phyloP scores from a whole-genome alignment of 2,888 invertebrate species.

The Ennomos quercinarius region DNA sequence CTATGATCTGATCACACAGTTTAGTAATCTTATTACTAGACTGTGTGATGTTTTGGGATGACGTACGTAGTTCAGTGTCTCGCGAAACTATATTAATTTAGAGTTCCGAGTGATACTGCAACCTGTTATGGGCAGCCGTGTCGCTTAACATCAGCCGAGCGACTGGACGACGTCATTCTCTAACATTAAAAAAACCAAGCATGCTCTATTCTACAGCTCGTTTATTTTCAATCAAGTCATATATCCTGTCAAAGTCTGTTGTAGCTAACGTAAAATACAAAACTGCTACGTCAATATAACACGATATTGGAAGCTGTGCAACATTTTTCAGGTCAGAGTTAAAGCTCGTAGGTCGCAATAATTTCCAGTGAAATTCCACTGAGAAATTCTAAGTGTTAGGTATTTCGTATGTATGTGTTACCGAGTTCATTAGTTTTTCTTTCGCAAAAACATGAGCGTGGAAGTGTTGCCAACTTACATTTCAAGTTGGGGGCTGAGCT shows the following conservation, averaged over 20 bases:
- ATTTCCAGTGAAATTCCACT: slow-evolving; percentile 17
- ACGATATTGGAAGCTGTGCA: not conserved
- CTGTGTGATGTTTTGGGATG: too few species aligned
- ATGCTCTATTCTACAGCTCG: too few species aligned
- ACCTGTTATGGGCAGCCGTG: too few species aligned
- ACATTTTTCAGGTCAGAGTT: slow-evolving; percentile 17
- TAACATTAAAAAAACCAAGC: too few species aligned
- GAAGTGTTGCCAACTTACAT: not conserved
- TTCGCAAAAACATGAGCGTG: slow-evolving; percentile 1
- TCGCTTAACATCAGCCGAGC: too few species aligned
- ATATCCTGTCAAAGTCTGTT: slow-evolving; percentile 5
- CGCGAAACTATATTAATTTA: too few species aligned
- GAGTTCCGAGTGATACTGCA: too few species aligned
- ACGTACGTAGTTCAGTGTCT: too few species aligned
- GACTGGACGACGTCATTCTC: too few species aligned
- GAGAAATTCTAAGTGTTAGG: not conserved
- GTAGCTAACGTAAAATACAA: slow-evolving; percentile 8
- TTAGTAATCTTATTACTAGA: too few species aligned
- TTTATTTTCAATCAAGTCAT: not conserved
- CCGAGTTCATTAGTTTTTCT: slow-evolving; percentile 18
- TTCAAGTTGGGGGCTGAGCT: not conserved
- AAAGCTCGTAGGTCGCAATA: not conserved
- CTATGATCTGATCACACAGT: too few species aligned
- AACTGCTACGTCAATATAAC: slow-evolving; percentile 12
- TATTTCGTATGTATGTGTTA: slow-evolving; percentile 14